phyloP scores from a whole-genome alignment of 2,888 invertebrate species.

The Papilio demoleus region DNA sequence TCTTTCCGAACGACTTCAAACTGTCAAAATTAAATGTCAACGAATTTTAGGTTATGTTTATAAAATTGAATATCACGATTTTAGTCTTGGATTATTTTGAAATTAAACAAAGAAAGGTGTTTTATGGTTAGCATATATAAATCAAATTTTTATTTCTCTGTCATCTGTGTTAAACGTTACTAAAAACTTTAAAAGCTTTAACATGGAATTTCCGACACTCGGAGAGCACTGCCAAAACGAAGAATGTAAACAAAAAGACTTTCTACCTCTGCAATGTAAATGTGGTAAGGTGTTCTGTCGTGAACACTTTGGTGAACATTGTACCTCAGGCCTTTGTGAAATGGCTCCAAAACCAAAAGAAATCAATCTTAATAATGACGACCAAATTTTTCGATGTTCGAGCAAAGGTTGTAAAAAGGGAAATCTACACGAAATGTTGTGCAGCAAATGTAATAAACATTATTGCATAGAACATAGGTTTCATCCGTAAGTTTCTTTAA shows the following conservation, averaged over 20 bases:
- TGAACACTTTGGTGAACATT: slow-evolving; percentile 84
- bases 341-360: slow-evolving; percentile 71
- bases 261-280: slow-evolving; percentile 87
- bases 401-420: slow-evolving; percentile 82
- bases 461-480: slow-evolving; percentile 88
- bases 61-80: background rate
- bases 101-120: background rate
- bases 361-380: slow-evolving; percentile 67
- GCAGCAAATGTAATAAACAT: slow-evolving; percentile 86
- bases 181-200: slow-evolving; percentile 12
- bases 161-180: background rate
- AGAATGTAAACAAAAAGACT: slow-evolving; percentile 87
- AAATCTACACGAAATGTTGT: slow-evolving; percentile 86
- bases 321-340: slow-evolving; percentile 79
- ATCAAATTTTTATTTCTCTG: background rate
- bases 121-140: background rate
- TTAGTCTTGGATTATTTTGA: background rate
- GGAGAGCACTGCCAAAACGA: slow-evolving; percentile 85
- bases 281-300: slow-evolving; percentile 87
- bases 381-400: slow-evolving; percentile 81
- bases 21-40: background rate
- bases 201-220: slow-evolving; percentile 89
- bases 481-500: slow-evolving; percentile 74
- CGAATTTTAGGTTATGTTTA: background rate
- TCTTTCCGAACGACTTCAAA: background rate